These are phyloP conservation scores for Caenorhabditis macrosperma DNA, from an alignment of 2,888 invertebrate species.

Conservation along the genomic window DNA sequence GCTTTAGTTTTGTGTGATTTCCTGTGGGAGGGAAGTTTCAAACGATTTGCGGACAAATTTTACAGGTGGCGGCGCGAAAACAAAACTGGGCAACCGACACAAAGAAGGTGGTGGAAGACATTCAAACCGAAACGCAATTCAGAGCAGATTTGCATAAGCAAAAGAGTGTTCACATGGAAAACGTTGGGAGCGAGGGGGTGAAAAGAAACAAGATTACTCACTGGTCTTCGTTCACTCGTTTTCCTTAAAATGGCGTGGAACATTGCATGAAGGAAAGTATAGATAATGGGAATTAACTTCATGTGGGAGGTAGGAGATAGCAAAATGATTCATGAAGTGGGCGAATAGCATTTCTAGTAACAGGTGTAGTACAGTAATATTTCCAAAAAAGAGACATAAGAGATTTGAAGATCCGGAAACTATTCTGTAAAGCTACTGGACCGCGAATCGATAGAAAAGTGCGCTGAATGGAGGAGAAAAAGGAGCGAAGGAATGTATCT, in stretches of 20 bases:
- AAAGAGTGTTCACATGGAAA: conserved; percentile 14
- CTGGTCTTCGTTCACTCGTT: conserved; percentile 7
- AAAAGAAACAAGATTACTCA: conserved; percentile 34
- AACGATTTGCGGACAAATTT: neutral
- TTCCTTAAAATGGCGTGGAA: conserved; percentile 33
- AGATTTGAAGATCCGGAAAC: conserved; percentile 18
- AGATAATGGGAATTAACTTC: conserved; percentile 54
- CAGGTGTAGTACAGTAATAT: neutral
- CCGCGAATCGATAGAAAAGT: neutral
- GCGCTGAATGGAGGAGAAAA: neutral
- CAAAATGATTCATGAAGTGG: conserved; percentile 21
- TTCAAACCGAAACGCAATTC: conserved; percentile 20
- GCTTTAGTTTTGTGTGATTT: neutral
- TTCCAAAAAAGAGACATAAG: no score
- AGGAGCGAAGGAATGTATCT: no score
- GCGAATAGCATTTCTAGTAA: neutral
- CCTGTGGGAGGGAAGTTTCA: no score
- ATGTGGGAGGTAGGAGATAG: conserved; percentile 50
- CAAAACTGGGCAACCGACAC: neutral
- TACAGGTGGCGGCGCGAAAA: neutral
- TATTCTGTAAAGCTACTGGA: conserved; percentile 10
- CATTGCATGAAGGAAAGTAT: conserved; percentile 40
- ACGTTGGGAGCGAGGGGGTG: conserved; percentile 1
- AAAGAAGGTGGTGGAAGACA: conserved; percentile 11
- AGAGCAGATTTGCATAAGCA: conserved; percentile 44